These are phyloP conservation scores for Cyanocitta stelleri DNA, from an alignment of 2,113 vertebrate genomes.

Conservation along the genomic window DNA sequence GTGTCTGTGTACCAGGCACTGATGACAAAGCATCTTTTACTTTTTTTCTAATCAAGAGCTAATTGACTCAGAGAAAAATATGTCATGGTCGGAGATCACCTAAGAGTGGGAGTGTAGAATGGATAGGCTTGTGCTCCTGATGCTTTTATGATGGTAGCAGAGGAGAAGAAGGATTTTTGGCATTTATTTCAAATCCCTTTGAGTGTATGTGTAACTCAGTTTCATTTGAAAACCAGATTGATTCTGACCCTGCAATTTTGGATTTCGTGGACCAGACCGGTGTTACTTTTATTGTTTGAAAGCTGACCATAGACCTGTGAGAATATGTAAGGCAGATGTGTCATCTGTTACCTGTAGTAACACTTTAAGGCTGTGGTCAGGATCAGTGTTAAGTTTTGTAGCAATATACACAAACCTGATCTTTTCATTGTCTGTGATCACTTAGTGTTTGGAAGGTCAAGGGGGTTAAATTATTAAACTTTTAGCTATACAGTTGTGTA, in stretches of 20 bases:
- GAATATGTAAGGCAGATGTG: background rate
- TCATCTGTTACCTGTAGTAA: background rate
- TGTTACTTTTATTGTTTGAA: background rate
- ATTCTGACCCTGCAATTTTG: background rate
- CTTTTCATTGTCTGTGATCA: background rate
- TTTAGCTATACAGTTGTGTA: background rate
- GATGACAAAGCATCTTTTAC: slow-evolving; percentile 20
- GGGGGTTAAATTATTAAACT: background rate
- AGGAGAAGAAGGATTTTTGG: background rate
- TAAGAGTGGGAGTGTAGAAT: background rate
- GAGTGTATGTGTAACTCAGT: background rate
- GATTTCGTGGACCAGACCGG: background rate
- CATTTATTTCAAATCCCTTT: background rate
- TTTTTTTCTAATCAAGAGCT: background rate
- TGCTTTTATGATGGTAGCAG: background rate
- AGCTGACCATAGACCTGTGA: background rate
- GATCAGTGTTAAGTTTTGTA: background rate
- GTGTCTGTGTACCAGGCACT: background rate
- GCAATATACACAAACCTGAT: background rate
- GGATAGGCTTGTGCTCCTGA: background rate
- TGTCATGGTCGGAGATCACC: background rate
- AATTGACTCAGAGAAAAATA: background rate
- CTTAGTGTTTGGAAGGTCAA: background rate
- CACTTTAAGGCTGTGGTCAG: background rate
- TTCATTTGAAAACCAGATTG: background rate